phyloP scores from a whole-genome alignment of 1,140 invertebrate species.

The Pseudobourletiella spinata region DNA sequence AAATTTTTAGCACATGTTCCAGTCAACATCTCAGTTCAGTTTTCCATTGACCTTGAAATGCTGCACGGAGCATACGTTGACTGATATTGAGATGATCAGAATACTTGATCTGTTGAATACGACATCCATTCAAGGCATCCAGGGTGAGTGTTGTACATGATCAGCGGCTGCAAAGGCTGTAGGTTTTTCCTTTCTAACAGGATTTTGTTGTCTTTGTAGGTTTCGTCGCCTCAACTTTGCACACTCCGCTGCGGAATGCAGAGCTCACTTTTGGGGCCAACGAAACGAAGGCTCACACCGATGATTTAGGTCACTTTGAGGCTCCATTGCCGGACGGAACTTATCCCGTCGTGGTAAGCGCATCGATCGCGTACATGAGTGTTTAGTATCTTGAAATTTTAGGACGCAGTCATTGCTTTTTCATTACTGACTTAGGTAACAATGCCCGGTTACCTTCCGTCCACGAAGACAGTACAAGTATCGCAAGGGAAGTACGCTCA shows the following conservation, averaged over 20 bases:
- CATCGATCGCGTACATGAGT: too few species aligned
- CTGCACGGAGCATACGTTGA: constrained; percentile 4
- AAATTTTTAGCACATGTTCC: constrained; percentile 5
- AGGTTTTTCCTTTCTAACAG: too few species aligned
- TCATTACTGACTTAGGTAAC: too few species aligned
- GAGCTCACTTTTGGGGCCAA: constrained; percentile 46
- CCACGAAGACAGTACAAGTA: constrained; percentile 47
- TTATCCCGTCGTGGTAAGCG: constrained; percentile 46
- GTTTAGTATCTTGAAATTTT: too few species aligned
- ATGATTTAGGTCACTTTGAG: constrained; percentile 51
- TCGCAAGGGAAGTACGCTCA: constrained; percentile 42
- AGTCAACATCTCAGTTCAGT: constrained; percentile 11
- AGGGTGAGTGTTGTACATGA: constrained; percentile 19
- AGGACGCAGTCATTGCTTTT: too few species aligned
- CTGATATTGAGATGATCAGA: not conserved
- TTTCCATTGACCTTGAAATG: constrained; percentile 23
- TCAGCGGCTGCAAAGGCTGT: too few species aligned
- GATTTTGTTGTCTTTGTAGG: constrained; percentile 10
- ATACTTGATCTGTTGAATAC: constrained; percentile 9
- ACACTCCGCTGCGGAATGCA: constrained; percentile 52
- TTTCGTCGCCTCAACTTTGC: constrained; percentile 37
- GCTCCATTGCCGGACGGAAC: constrained; percentile 47
- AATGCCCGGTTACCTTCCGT: constrained; percentile 44
- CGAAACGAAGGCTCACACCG: constrained; percentile 42
- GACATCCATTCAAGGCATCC: constrained; percentile 20